These are phyloP conservation scores for Brenthis daphne DNA, from an alignment of 2,888 invertebrate genomes.

Conservation along the genomic window DNA sequence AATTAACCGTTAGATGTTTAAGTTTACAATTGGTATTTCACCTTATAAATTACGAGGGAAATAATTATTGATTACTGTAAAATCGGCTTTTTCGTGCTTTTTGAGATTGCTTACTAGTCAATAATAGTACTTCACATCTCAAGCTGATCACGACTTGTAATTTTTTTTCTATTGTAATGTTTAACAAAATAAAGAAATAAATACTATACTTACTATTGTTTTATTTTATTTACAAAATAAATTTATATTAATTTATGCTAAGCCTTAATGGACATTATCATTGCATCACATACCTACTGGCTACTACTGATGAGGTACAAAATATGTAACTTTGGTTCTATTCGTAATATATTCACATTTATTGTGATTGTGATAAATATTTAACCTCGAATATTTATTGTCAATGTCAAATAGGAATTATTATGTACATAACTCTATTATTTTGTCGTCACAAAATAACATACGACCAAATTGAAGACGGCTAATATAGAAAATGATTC, in stretches of 20 bases:
- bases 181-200: conserved; percentile 4
- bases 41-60: background rate
- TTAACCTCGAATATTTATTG: conserved; percentile 5
- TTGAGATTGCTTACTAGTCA: conserved; percentile 9
- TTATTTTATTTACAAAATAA: background rate
- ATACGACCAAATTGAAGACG: no score
- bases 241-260: background rate
- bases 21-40: background rate
- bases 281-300: background rate
- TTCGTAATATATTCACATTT: no score
- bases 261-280: background rate
- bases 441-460: no score
- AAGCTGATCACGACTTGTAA: background rate
- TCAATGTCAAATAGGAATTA: background rate
- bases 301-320: background rate
- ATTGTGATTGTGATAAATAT: background rate
- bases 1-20: conserved; percentile 4
- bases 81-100: background rate
- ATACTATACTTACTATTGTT: background rate
- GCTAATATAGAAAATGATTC: no score
- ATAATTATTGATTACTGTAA: background rate
- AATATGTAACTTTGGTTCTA: no score
- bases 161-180: background rate
- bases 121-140: conserved; percentile 9
- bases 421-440: conserved; percentile 2